These are phyloP conservation scores for Atopsyche davidsoni DNA, from an alignment of 1,140 invertebrate species.

Conservation along the genomic window DNA sequence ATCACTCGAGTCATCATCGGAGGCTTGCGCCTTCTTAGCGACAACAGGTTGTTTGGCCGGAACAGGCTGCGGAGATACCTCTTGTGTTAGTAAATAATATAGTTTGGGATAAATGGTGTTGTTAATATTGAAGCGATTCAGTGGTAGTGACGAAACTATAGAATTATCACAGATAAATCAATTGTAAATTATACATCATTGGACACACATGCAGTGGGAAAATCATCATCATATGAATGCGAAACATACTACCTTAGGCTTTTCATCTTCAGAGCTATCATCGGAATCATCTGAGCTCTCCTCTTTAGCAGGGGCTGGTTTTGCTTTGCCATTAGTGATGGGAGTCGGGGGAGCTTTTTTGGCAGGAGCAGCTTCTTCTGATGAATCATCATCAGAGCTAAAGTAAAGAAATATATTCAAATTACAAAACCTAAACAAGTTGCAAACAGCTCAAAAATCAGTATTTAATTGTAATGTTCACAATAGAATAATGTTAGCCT, in stretches of 20 bases:
- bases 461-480: too few relatives aligned
- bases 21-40: slow-evolving; percentile 21
- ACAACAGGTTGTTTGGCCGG: slow-evolving; percentile 14
- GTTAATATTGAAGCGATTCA: slow-evolving; percentile 8
- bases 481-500: too few relatives aligned
- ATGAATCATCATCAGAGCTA: slow-evolving; percentile 27
- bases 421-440: too few relatives aligned
- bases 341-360: slow-evolving; percentile 3
- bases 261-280: slow-evolving; percentile 28
- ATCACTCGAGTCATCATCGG: slow-evolving; percentile 19
- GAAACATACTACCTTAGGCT: slow-evolving; percentile 19
- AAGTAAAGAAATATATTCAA: slow-evolving; percentile 8
- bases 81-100: neutral
- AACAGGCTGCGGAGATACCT: neutral
- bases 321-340: slow-evolving; percentile 19
- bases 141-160: slow-evolving; percentile 26
- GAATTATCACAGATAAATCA: slow-evolving; percentile 14
- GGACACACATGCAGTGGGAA: neutral
- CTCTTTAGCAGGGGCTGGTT: slow-evolving; percentile 6
- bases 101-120: neutral
- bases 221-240: neutral
- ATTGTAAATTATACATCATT: neutral
- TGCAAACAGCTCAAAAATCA: too few relatives aligned
- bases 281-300: slow-evolving; percentile 27
- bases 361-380: slow-evolving; percentile 15